Evolutionary conservation across 1,140 invertebrate genomes (phyloP).

Genomic region (Aradophagus sp.): DNA sequence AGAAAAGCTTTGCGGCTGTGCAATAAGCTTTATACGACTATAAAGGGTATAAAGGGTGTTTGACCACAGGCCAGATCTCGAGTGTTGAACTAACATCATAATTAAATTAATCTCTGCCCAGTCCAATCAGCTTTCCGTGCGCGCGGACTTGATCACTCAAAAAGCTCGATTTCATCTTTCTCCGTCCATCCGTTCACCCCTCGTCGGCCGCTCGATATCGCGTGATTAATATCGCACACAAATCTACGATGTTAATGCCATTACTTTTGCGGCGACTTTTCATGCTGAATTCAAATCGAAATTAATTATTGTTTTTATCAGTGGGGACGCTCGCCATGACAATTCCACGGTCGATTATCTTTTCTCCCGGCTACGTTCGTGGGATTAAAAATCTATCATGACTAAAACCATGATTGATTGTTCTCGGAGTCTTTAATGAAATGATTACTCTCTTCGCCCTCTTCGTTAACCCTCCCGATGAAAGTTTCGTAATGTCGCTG

Average conservation of each 20-base stretch:
- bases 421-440: no score
- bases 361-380: conserved; percentile 8
- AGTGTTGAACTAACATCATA: conserved; percentile 75
- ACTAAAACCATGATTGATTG: conserved; percentile 27
- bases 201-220: conserved; percentile 35
- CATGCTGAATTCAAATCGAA: no score
- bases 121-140: conserved; percentile 43
- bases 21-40: conserved; percentile 72
- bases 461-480: no score
- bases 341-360: conserved; percentile 26
- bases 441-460: no score
- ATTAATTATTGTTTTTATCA: conserved; percentile 13
- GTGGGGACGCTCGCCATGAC: conserved; percentile 9
- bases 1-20: conserved; percentile 50
- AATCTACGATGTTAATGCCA: conserved; percentile 11
- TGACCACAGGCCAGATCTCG: conserved; percentile 70
- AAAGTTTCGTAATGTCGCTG: no score
- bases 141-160: conserved; percentile 57
- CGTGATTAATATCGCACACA: conserved; percentile 42
- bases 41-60: conserved; percentile 69
- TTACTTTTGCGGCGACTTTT: no score
- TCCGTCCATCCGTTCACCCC: conserved; percentile 47
- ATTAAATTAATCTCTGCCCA: conserved; percentile 73
- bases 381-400: conserved; percentile 11
- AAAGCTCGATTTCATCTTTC: conserved; percentile 64